Base-by-base conservation (phyloP, 2,888 invertebrate species). In the Drosophila mettleri region DNA sequence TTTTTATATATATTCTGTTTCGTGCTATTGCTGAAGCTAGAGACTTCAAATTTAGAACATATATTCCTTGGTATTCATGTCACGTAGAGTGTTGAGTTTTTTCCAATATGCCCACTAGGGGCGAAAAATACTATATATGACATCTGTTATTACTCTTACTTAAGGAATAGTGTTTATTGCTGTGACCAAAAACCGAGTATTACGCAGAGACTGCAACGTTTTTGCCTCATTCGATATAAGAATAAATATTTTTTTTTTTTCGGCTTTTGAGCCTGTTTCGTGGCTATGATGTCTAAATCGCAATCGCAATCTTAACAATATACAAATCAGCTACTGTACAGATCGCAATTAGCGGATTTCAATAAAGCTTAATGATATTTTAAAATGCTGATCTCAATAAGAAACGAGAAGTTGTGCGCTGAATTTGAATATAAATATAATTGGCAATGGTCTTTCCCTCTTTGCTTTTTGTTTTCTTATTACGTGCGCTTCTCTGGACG, bases 381-480 rank as follows among this genome's bases (percentile, higher is more conserved):
- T 60, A 54, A 58, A 69, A 33, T 14, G 60, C 58, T 71, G 58
- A 79, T 55, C 68, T 61, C 71, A 71, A 82, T 38, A 45, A 9
- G 7, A 65, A 51, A 39, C 62, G 45, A 22, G 36, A 59, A 65
- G 6, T 34, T 38, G 45, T 16, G 27, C 16, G 14, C 41, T 51
- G 7, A 46, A 52, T 72, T 33, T 43, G n/a, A 7, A 31, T 29
- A 14, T 3, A 36, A 60, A 29, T 66, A 39, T 43, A 53, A 54
- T 57, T 64, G 34, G 27, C 49, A 52, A 33, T 52, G 38, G 22
- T 27, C 18, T 29, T 3, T 18, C 20, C 7, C 14, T 12, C 43
- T 22, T n/a, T 27, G 5, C n/a, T 36, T 29, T 9, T 45, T 46
- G 9, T 5, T 14, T 12, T 5, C 18, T 12, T 45, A 1, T n/a